phyloP scores from a whole-genome alignment of 1,140 invertebrate species.

The Papilio glaucus region DNA sequence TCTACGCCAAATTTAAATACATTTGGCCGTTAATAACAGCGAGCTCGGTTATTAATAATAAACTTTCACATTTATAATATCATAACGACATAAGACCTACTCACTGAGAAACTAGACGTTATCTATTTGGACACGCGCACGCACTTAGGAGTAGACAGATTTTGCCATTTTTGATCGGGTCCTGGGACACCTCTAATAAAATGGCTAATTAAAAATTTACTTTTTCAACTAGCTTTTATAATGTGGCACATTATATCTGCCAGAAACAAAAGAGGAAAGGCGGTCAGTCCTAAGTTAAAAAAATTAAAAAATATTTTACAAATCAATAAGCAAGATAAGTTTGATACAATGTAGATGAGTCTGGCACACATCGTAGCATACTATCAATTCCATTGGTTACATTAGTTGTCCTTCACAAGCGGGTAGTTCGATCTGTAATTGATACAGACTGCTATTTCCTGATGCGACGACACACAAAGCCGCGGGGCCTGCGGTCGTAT shows the following conservation, averaged over 20 bases:
- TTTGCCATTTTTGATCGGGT: background rate
- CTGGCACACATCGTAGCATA: conserved; percentile 5
- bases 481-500: conserved; percentile 35
- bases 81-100: background rate
- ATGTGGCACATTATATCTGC: too few species aligned
- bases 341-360: conserved; percentile 7
- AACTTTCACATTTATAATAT: conserved; percentile 11
- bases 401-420: conserved; percentile 51
- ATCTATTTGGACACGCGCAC: background rate
- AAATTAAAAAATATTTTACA: background rate
- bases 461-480: conserved; percentile 42
- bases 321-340: background rate
- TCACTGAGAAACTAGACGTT: background rate
- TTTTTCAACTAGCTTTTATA: too few species aligned
- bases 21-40: conserved; percentile 8
- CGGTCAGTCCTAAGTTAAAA: too few species aligned
- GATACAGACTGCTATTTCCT: conserved; percentile 39
- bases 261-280: too few species aligned
- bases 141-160: background rate
- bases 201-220: too few species aligned
- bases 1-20: conserved; percentile 15
- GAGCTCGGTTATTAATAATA: conserved; percentile 1
- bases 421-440: conserved; percentile 46
- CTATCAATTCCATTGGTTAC: conserved; percentile 34
- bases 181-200: too few species aligned